Base-by-base conservation (phyloP, 2,888 invertebrate genomes). In the Rhopalosiphum nymphaeae region DNA sequence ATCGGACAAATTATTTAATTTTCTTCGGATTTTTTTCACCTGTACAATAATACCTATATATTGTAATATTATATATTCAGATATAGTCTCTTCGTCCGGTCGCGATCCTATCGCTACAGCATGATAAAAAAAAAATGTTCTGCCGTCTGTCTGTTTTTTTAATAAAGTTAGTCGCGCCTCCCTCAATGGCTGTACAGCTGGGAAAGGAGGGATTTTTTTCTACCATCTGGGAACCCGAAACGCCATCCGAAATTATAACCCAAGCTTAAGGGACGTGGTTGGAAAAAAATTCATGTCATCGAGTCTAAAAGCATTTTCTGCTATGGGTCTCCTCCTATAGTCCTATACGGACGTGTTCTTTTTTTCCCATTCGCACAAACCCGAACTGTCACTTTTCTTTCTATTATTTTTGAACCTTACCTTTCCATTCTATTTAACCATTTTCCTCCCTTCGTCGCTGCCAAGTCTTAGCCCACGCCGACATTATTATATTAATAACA, bases 291-390 rank as follows among this genome's bases (percentile, higher is more conserved):
- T n/a, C 61, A 25, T 42, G 86, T 67, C 88, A 53, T 92, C 61
- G 42, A 67, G 49, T 92, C 92, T 92, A 88, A 92, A 92, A 87
- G 88, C 61, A 88, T 88, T 92, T 88, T 61, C 46, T 42, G 42
- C 56, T 56, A 42, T 29, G 49, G 49, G 29, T 78, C 49, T 91
- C 16, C 36, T 44, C n/a, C n/a, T n/a, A n/a, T n/a, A n/a, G n/a
- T n/a, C n/a, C 44, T 78, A 36, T 91, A 26, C 16, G 85, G 91
- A 91, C 84, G 44, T n/a, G 44, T 85, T 56, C 0, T 56, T 78
- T 67, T 84, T 84, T 91, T 91, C 29, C 42, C 29, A 53, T 26
- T 44, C 29, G 42, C 57, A 21, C 9, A 46, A 86, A 46, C 21
- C 61, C 21, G 4, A 9, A 21, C 57, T 11, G 13, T n/a, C 16